Base-by-base conservation (phyloP, 2,113 vertebrate species). In the Paramormyrops kingsleyae region DNA sequence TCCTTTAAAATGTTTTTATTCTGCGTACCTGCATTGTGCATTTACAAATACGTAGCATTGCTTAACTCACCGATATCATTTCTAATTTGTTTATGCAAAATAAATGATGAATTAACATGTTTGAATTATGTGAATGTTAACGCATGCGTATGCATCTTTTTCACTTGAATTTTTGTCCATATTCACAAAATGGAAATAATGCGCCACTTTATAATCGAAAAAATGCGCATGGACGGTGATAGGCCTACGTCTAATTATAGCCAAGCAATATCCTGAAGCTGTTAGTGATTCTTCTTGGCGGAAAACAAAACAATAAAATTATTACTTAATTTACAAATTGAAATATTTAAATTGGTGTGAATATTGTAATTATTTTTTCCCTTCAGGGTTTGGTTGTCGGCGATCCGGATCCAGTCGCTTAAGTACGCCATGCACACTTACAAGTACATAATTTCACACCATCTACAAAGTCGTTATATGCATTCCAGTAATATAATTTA, bases 81-180 rank as follows among this genome's bases (percentile, higher is more conserved):
- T 80, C 15, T 80, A 42, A 80, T 77, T 77, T 80, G 74, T 80
- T 35, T 80, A 42, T 80, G 74, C 74, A 80, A 80, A 80, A 80
- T 80, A 42, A 80, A 42, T 80, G 12, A 80, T 39, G 10, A 80
- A 80, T 80, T 39, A 80, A 80, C 17, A 42, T 42, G 74, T 42
- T 42, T 80, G 35, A 80, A 80, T 17, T 42, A 19, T 19, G 17
- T 80, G 74, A 80, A 39, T 80, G 17, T 42, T 42, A 80, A 80
- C 19, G 35, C 35, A 80, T 17, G 35, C 13, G 35, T 80, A 80
- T 39, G 74, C 35, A 39, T 80, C 13, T 80, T 80, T 4, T 80
- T 80, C 31, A 6, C 5, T 80, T 42, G 13, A 42, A 13, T 80
- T 80, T 6, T 42, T 15, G 35, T 80, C 74, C 35, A 19, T 42